These are phyloP conservation scores for Actinemys pallida DNA, from an alignment of 2,113 vertebrate genomes.

Conservation along the genomic window DNA sequence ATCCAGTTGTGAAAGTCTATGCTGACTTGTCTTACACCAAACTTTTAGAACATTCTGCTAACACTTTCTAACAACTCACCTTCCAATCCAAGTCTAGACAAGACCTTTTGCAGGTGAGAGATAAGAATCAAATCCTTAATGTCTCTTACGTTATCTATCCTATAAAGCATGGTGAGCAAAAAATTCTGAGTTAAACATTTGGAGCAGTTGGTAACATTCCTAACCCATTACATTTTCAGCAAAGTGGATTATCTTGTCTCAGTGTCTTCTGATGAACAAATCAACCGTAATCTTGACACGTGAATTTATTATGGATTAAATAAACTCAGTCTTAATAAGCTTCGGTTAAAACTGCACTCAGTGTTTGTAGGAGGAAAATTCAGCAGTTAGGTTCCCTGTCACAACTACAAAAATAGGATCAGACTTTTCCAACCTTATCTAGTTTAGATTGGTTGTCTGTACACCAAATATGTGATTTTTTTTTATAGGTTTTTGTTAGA, in stretches of 20 bases:
- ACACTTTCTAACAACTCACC: conserved; percentile 58
- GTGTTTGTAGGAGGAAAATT: conserved; percentile 32
- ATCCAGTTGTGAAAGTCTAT: background rate
- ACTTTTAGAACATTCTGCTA: conserved; percentile 25
- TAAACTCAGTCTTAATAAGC: conserved; percentile 61
- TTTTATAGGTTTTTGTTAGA: conserved; percentile 57
- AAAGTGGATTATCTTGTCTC: conserved; percentile 64
- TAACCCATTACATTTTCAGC: conserved; percentile 61
- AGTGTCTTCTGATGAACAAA: conserved; percentile 66
- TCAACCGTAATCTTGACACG: conserved; percentile 48
- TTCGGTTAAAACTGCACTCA: conserved; percentile 44
- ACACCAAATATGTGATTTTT: conserved; percentile 48
- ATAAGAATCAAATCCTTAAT: conserved; percentile 63
- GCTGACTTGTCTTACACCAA: background rate
- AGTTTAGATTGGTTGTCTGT: conserved; percentile 47
- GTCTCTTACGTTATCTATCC: conserved; percentile 61
- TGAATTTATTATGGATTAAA: conserved; percentile 72
- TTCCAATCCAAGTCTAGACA: conserved; percentile 72
- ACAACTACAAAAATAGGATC: conserved; percentile 11
- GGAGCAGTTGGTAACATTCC: conserved; percentile 60
- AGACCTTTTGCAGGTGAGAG: conserved; percentile 2
- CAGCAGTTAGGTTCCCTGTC: conserved; percentile 6
- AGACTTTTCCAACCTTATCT: conserved; percentile 21
- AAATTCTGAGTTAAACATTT: conserved; percentile 63
- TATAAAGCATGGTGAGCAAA: background rate